A percentile compares a stretch with the other conserved stretches of the same genome.
Evolutionary conservation across 2,888 invertebrate genomes (phyloP).

Genomic region (Xanthostigma xanthostigma): DNA sequence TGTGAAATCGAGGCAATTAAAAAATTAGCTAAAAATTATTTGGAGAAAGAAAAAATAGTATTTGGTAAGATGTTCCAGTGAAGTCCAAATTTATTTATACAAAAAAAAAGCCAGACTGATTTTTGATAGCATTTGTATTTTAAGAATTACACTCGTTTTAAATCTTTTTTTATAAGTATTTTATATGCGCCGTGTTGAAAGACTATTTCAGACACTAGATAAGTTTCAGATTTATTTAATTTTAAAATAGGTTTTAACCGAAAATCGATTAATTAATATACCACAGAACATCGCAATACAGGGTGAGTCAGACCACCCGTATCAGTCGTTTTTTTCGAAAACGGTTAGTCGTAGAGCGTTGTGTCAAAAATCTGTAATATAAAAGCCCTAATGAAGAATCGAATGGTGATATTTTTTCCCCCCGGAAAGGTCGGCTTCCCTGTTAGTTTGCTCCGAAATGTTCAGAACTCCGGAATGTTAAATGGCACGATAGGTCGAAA

Average conservation of each 20-base stretch:
- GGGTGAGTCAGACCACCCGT: too few species aligned
- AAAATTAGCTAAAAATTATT: slow-evolving; percentile 26
- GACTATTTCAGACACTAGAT: neutral
- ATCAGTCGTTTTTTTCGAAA: too few species aligned
- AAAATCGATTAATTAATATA: too few species aligned
- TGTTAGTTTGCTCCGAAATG: too few species aligned
- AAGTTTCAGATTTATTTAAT: neutral
- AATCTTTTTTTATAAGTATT: neutral
- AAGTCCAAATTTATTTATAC: slow-evolving; percentile 1
- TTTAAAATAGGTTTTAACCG: neutral
- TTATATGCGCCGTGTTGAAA: neutral
- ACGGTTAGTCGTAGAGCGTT: too few species aligned
- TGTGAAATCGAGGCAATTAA: slow-evolving; percentile 30
- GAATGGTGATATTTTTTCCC: too few species aligned
- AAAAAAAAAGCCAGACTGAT: neutral
- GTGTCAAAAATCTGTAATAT: too few species aligned
- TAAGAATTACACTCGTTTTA: neutral
- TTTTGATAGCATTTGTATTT: neutral
- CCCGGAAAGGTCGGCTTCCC: too few species aligned
- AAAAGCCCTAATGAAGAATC: too few species aligned
- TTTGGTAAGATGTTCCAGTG: slow-evolving; percentile 31
- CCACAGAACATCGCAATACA: too few species aligned
- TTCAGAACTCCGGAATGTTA: too few species aligned
- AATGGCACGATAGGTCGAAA: too few species aligned
- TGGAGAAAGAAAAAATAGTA: slow-evolving; percentile 28